Evolutionary conservation across 2,888 invertebrate species (phyloP).

Genomic region (Dermolepida albohirtum): DNA sequence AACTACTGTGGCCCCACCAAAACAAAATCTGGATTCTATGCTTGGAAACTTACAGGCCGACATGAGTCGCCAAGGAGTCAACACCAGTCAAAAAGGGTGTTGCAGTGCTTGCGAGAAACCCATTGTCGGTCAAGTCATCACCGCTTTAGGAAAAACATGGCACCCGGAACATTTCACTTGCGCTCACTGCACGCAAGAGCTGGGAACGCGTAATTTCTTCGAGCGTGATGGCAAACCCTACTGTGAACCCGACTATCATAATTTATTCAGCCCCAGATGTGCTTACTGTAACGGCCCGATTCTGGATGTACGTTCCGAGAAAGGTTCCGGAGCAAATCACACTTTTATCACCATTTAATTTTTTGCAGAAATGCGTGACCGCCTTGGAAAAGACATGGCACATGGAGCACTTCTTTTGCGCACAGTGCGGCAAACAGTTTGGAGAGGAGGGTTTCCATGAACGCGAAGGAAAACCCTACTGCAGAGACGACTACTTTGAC

Average conservation of each 20-base stretch:
- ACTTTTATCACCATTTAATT: slow-evolving; percentile 37
- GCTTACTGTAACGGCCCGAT: slow-evolving; percentile 99
- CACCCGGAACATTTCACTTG: slow-evolving; percentile 99
- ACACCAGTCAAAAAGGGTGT: slow-evolving; percentile 98
- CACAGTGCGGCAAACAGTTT: slow-evolving; percentile 96
- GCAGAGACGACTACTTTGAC: slow-evolving; percentile 95
- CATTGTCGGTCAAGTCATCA: slow-evolving; percentile 98
- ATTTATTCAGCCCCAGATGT: slow-evolving; percentile 97
- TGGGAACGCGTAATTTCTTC: slow-evolving; percentile 98
- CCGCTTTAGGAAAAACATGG: slow-evolving; percentile 98
- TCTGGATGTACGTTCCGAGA: slow-evolving; percentile 83
- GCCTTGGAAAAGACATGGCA: slow-evolving; percentile 99
- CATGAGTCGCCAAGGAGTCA: slow-evolving; percentile 99
- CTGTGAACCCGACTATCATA: slow-evolving; percentile 99
- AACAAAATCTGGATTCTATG: slow-evolving; percentile 77
- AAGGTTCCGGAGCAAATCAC: not conserved
- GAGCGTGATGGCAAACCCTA: slow-evolving; percentile 97
- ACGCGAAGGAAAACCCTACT: slow-evolving; percentile 94
- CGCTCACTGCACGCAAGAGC: slow-evolving; percentile 95
- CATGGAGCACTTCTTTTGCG: slow-evolving; percentile 98
- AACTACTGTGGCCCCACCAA: slow-evolving; percentile 64
- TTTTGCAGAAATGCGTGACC: slow-evolving; percentile 95
- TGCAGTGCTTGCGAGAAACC: slow-evolving; percentile 99
- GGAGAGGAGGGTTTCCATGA: slow-evolving; percentile 99
- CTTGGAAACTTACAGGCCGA: slow-evolving; percentile 94